Evolutionary conservation across 2,888 invertebrate species (phyloP).

Genomic region (Corythucha ciliata): DNA sequence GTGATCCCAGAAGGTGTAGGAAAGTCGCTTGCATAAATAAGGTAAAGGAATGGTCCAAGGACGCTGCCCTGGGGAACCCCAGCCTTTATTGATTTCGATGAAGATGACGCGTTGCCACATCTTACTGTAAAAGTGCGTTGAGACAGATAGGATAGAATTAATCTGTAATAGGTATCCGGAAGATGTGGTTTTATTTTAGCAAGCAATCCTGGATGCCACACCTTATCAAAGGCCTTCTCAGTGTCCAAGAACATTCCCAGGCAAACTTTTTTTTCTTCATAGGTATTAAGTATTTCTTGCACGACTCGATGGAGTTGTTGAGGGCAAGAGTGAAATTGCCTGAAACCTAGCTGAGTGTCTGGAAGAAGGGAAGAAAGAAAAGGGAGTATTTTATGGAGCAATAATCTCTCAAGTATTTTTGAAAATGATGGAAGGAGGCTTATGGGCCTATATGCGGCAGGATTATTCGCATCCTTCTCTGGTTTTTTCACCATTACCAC

Average conservation of each 20-base stretch:
- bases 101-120: not conserved
- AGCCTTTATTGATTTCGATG: not conserved
- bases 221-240: not conserved
- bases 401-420: no score
- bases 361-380: no score
- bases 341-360: no score
- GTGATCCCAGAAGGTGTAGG: no score
- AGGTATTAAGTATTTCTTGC: not conserved
- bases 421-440: no score
- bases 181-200: not conserved
- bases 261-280: not conserved
- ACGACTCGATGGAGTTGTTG: not conserved
- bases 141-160: not conserved
- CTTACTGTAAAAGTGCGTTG: not conserved
- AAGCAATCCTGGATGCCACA: not conserved
- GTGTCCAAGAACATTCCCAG: slow-evolving; percentile 1
- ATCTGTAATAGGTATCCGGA: slow-evolving; percentile 2
- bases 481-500: no score
- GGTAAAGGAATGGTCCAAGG: not conserved
- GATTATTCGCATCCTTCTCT: no score
- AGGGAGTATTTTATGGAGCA: no score
- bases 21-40: no score
- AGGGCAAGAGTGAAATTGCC: not conserved
- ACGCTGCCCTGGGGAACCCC: slow-evolving; percentile 5
- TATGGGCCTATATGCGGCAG: no score